These are phyloP conservation scores for Patiria pectinifera DNA, from an alignment of 53 echinoderm and acorn worm species.

Conservation along the genomic window DNA sequence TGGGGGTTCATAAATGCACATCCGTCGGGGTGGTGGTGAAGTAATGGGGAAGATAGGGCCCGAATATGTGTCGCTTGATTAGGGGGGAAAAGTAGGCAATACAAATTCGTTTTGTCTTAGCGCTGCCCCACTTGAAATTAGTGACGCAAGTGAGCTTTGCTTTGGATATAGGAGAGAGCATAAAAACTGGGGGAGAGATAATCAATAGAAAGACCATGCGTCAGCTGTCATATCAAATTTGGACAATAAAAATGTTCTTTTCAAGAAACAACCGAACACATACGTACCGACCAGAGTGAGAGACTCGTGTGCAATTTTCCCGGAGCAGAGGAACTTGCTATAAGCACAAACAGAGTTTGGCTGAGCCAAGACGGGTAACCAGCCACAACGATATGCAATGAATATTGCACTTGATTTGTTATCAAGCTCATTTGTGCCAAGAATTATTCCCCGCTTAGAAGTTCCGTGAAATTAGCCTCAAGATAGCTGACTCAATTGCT, in stretches of 20 bases:
- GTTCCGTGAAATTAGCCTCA: too few species aligned
- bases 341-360: too few species aligned
- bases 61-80: slow-evolving; percentile 17
- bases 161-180: not conserved
- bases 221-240: not conserved
- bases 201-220: not conserved
- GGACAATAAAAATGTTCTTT: not conserved
- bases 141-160: not conserved
- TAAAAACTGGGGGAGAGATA: not conserved
- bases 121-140: not conserved
- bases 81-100: slow-evolving; percentile 1
- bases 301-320: too few species aligned
- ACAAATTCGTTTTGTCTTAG: slow-evolving; percentile 42
- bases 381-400: too few species aligned
- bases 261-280: not conserved
- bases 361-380: too few species aligned
- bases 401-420: too few species aligned
- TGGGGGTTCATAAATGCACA: slow-evolving; percentile 63
- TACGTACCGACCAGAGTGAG: not conserved
- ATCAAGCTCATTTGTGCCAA: too few species aligned
- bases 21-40: slow-evolving; percentile 19
- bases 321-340: too few species aligned
- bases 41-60: slow-evolving; percentile 5
- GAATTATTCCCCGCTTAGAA: too few species aligned
- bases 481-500: too few species aligned